phyloP scores from a whole-genome alignment of 2,797 vertebrate species.

The Lithobates pipiens region DNA sequence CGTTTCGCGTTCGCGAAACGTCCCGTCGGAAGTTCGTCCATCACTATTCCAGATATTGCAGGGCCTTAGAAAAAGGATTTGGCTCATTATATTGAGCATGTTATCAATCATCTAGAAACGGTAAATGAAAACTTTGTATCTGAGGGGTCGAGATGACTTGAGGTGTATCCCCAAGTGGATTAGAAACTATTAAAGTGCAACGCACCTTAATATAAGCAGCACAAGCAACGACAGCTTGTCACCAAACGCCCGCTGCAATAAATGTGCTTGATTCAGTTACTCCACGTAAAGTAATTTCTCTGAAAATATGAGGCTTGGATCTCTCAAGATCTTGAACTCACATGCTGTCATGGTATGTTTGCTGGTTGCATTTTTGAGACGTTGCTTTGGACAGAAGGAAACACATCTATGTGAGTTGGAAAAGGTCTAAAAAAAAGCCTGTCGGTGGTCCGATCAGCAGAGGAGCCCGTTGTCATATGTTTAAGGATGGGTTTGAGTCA shows the following conservation, averaged over 20 bases:
- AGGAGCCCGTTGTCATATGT: too few relatives aligned
- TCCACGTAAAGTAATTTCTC: not conserved
- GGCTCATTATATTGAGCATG: conserved; percentile 22
- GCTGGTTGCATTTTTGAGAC: not conserved
- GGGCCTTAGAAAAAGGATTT: conserved; percentile 20
- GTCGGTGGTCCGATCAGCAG: too few relatives aligned
- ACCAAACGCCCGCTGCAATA: conserved; percentile 37
- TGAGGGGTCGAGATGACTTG: conserved; percentile 1
- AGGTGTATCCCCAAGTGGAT: conserved; percentile 28
- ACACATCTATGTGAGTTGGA: not conserved
- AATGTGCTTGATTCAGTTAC: not conserved
- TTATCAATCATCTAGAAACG: conserved; percentile 48
- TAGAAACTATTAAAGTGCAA: not conserved
- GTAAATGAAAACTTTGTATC: conserved; percentile 52
- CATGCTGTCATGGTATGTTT: not conserved
- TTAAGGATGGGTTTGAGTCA: too few relatives aligned
- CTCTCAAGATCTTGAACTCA: not conserved
- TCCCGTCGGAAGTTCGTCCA: too few relatives aligned
- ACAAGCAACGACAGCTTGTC: conserved; percentile 24
- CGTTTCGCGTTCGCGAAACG: too few relatives aligned
- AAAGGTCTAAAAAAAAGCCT: too few relatives aligned
- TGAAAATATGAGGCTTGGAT: not conserved
- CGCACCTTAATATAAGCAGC: conserved; percentile 23
- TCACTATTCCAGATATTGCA: conserved; percentile 19
- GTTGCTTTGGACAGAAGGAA: not conserved